phyloP scores from a whole-genome alignment of 1,140 invertebrate genomes.

The Eufriesea mexicana region DNA sequence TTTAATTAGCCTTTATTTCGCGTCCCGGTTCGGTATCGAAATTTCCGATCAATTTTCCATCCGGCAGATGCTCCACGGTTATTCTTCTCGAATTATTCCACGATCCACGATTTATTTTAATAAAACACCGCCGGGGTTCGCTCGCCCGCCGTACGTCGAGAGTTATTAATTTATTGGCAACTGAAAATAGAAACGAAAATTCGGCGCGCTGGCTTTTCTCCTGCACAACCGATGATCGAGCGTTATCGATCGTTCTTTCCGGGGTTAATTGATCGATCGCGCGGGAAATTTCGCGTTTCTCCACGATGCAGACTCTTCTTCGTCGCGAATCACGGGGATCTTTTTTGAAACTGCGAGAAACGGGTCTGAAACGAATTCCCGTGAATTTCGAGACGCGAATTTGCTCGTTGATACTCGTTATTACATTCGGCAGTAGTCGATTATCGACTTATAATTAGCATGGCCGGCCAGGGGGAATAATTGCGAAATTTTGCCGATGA shows the following conservation, averaged over 20 bases:
- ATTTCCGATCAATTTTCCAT: background rate
- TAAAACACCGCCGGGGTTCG: background rate
- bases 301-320: background rate
- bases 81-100: background rate
- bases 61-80: background rate
- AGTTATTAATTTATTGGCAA: background rate
- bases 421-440: background rate
- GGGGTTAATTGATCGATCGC: conserved; percentile 16
- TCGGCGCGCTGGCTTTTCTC: background rate
- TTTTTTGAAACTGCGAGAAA: no score
- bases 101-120: background rate
- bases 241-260: background rate
- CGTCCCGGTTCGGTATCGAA: background rate
- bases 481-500: background rate
- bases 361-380: background rate
- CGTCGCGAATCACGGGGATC: no score
- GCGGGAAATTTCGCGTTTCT: background rate
- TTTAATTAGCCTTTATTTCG: no score
- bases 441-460: conserved; percentile 22
- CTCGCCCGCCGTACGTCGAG: background rate
- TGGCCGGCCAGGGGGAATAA: background rate
- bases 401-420: background rate
- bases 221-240: background rate
- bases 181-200: background rate
- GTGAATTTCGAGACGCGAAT: background rate